phyloP scores from a whole-genome alignment of 2,888 invertebrate genomes.

The Tolmerus cingulatus region DNA sequence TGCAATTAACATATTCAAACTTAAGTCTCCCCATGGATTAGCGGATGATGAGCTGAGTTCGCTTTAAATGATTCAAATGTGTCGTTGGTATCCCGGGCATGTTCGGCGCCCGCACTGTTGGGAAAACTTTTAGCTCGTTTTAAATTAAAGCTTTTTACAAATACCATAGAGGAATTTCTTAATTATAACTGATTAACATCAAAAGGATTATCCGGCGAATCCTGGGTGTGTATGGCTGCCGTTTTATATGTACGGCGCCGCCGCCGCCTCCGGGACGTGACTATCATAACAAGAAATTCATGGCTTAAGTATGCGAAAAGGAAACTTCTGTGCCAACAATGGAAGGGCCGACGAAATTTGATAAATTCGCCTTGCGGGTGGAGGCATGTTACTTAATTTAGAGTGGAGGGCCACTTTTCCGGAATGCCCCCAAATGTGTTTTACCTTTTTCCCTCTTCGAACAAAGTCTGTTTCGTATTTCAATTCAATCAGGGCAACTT shows the following conservation, averaged over 20 bases:
- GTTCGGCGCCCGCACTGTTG: neutral
- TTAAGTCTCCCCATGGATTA: slow-evolving; percentile 21
- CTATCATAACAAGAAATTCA: slow-evolving; percentile 40
- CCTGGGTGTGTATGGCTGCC: slow-evolving; percentile 41
- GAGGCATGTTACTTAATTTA: slow-evolving; percentile 13
- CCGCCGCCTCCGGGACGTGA: slow-evolving; percentile 44
- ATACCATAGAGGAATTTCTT: slow-evolving; percentile 49
- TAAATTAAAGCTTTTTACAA: slow-evolving; percentile 48
- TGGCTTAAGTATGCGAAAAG: slow-evolving; percentile 45
- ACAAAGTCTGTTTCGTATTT: neutral
- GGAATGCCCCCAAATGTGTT: slow-evolving; percentile 10
- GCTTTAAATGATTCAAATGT: slow-evolving; percentile 16
- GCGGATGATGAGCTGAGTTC: slow-evolving; percentile 30
- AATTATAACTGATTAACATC: slow-evolving; percentile 50
- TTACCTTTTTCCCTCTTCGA: slow-evolving; percentile 18
- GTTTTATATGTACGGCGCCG: slow-evolving; percentile 40
- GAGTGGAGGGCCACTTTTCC: slow-evolving; percentile 7
- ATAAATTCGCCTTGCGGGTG: slow-evolving; percentile 41
- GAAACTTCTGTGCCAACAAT: slow-evolving; percentile 45
- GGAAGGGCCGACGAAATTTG: slow-evolving; percentile 46
- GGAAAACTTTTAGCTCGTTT: slow-evolving; percentile 33
- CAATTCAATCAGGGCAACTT: slow-evolving; percentile 34
- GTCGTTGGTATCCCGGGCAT: slow-evolving; percentile 19
- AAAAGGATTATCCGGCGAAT: slow-evolving; percentile 47
- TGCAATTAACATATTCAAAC: slow-evolving; percentile 36